These are phyloP conservation scores for Argyrosomus regius DNA, from an alignment of 2,797 vertebrate genomes.

Conservation along the genomic window DNA sequence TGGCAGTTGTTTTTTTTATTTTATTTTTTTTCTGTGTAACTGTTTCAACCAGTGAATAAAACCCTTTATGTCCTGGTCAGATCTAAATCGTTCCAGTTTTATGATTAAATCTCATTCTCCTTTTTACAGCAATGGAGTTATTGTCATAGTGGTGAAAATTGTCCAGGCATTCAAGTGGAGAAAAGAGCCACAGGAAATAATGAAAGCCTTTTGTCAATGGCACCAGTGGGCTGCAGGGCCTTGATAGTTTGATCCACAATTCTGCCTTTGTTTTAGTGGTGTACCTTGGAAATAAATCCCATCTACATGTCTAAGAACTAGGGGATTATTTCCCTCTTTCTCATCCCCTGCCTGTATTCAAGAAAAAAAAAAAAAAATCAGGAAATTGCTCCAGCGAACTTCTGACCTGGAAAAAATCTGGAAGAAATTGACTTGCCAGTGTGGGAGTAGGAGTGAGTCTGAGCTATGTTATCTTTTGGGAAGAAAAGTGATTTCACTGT, in stretches of 20 bases:
- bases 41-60: neutral
- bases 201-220: slow-evolving; percentile 37
- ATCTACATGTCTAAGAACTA: slow-evolving; percentile 12
- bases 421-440: slow-evolving; percentile 48
- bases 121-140: slow-evolving; percentile 17
- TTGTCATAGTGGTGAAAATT: slow-evolving; percentile 34
- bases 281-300: slow-evolving; percentile 20
- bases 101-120: slow-evolving; percentile 25
- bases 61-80: neutral
- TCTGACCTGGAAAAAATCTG: slow-evolving; percentile 34
- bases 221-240: neutral
- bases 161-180: slow-evolving; percentile 16
- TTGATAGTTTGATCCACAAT: slow-evolving; percentile 8
- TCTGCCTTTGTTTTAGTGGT: slow-evolving; percentile 33
- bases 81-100: slow-evolving; percentile 13
- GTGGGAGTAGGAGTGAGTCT: neutral
- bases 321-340: slow-evolving; percentile 11
- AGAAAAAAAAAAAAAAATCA: slow-evolving; percentile 13
- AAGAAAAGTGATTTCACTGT: slow-evolving; percentile 21
- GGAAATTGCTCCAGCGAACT: slow-evolving; percentile 55
- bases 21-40: neutral
- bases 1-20: too few species aligned
- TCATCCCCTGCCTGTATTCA: slow-evolving; percentile 41
- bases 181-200: slow-evolving; percentile 26
- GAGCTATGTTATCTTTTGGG: slow-evolving; percentile 26